A percentile compares a stretch with the other conserved stretches of the same genome.
phyloP scores from a whole-genome alignment of 1,140 invertebrate species.

The Reticulitermes speratus region DNA sequence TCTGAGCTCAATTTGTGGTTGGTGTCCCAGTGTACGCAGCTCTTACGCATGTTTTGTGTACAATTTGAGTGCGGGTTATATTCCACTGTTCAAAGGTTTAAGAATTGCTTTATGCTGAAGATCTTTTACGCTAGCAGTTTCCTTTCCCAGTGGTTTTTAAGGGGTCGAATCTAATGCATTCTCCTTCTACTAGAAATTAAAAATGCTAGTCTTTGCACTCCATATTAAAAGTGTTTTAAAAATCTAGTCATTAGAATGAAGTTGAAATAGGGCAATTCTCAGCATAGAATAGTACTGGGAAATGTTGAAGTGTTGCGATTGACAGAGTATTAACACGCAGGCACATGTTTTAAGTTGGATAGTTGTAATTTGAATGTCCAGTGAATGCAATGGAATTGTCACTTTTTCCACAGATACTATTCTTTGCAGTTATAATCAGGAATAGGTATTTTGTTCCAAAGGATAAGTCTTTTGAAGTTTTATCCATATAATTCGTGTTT shows the following conservation, averaged over 20 bases:
- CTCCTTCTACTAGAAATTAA: background rate
- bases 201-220: background rate
- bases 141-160: background rate
- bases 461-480: too few species aligned
- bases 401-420: too few species aligned
- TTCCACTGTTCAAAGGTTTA: background rate
- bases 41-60: background rate
- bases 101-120: background rate
- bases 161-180: background rate
- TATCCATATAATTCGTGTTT: too few species aligned
- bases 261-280: background rate
- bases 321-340: background rate
- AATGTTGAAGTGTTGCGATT: background rate
- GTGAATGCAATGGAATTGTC: too few species aligned
- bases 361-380: too few species aligned
- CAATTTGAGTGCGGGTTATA: background rate
- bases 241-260: slow-evolving; percentile 8
- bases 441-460: too few species aligned
- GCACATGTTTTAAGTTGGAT: too few species aligned
- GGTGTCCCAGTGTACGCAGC: background rate
- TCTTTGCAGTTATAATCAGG: too few species aligned
- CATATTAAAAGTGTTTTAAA: background rate
- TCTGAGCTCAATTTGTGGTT: background rate
- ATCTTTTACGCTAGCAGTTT: background rate
- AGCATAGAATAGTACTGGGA: background rate